Conservation (phyloP, 2,797 vertebrate species). For the Cryptoprocta ferox region DNA sequence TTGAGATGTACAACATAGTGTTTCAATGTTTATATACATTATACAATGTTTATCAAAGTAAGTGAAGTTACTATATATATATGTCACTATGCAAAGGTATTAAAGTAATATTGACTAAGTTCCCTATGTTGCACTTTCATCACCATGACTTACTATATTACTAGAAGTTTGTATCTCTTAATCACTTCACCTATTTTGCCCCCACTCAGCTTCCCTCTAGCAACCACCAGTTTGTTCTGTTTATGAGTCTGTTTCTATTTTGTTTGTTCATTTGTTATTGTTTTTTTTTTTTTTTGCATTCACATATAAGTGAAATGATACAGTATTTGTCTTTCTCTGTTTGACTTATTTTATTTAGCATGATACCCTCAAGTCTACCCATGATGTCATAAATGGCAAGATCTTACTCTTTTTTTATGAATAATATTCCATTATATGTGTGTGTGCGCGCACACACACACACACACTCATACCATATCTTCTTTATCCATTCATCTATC, state of each 20-base stretch:
- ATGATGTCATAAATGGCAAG: neutral
- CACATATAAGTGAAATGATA: neutral
- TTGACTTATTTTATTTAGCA: neutral
- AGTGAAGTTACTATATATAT: neutral
- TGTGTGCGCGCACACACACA: no score
- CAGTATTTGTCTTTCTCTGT: neutral
- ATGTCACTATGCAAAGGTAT: neutral
- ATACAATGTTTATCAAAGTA: neutral
- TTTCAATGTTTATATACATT: neutral
- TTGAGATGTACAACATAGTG: neutral
- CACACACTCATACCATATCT: neutral
- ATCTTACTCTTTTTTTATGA: neutral
- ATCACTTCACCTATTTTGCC: neutral
- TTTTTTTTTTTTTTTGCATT: neutral
- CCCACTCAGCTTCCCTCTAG: neutral
- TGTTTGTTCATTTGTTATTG: neutral
- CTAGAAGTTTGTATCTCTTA: neutral
- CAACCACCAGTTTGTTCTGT: neutral
- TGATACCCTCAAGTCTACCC: neutral
- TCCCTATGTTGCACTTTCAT: neutral
- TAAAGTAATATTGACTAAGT: neutral
- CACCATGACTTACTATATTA: neutral
- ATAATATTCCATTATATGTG: neutral
- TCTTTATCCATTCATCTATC: neutral
- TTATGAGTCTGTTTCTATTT: neutral